These are phyloP conservation scores for cat (Felis catus) DNA, from an alignment of 2,113 vertebrate species.

Conservation along the genomic window F.catus_Fca126_mat1.0 CM031416.1:139995001-139995500, in stretches of 20 bases:
- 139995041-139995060: background rate
- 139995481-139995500: background rate
- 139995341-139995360: background rate
- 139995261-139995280: background rate
- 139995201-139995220: background rate
- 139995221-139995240: background rate
- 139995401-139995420: background rate
- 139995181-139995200: background rate
- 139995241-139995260: background rate
- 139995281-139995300: background rate
- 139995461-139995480: background rate
- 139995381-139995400: background rate
- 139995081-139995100: background rate
- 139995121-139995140: background rate
- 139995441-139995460: background rate
- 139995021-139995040: background rate
- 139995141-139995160: background rate
- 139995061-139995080: background rate
- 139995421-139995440: background rate
- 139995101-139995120: background rate
- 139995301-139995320: background rate
- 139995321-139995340: background rate
- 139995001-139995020: background rate
- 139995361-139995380: background rate
- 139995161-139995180: rapidly evolving